Percentiles rank a stretch among this genome's conserved stretches.
These are phyloP conservation scores for Scaptomyza graminum DNA, from an alignment of 1,140 invertebrate genomes.

Conservation along the genomic window DNA sequence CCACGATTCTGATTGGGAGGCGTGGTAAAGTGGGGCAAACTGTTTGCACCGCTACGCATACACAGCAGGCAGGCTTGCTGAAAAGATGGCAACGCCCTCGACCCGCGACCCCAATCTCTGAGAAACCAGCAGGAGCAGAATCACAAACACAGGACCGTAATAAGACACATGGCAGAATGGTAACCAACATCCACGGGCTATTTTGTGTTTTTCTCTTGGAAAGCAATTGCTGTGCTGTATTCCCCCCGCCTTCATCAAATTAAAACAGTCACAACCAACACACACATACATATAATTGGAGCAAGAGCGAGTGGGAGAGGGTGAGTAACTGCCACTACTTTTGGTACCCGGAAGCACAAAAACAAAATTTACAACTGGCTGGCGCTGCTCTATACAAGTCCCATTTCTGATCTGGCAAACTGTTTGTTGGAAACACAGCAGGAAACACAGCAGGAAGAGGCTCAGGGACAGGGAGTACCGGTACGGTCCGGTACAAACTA, in stretches of 20 bases:
- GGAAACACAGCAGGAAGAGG: not conserved
- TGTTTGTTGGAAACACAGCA: not conserved
- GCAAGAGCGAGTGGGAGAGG: not conserved
- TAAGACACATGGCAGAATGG: constrained; percentile 54
- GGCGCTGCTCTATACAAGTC: constrained; percentile 37
- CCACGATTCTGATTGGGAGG: constrained; percentile 7
- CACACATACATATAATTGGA: not conserved
- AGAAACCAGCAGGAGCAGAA: not conserved
- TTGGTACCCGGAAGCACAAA: constrained; percentile 39
- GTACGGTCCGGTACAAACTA: not conserved
- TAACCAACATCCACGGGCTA: constrained; percentile 33
- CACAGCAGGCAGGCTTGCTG: constrained; percentile 31
- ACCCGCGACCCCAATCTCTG: constrained; percentile 3
- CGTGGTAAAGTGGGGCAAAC: constrained; percentile 18
- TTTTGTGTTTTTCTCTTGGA: constrained; percentile 31
- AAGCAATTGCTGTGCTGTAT: constrained; percentile 62
- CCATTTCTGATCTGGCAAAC: constrained; percentile 43
- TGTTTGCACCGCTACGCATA: constrained; percentile 44
- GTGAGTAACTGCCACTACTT: constrained; percentile 26
- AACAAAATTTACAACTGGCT: constrained; percentile 73
- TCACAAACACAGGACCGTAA: constrained; percentile 40
- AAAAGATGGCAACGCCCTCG: constrained; percentile 59
- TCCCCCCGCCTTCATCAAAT: constrained; percentile 49
- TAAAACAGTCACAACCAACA: constrained; percentile 59
- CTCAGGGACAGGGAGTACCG: not conserved